These are phyloP conservation scores for Spodoptera picta DNA, from an alignment of 2,888 invertebrate genomes.

Conservation along the genomic window DNA sequence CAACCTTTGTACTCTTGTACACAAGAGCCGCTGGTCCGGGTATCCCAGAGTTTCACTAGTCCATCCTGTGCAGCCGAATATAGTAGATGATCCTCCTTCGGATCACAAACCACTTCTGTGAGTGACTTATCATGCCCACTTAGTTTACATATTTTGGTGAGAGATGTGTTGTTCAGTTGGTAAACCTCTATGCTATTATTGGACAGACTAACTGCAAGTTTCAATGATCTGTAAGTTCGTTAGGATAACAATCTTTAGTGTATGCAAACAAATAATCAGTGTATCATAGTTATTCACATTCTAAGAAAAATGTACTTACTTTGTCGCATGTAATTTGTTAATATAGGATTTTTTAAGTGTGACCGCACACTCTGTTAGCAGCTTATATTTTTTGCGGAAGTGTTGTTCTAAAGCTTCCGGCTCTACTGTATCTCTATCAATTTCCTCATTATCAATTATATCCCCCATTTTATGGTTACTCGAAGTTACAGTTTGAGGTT, in stretches of 20 bases:
- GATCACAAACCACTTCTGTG: constrained; percentile 89
- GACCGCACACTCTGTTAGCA: constrained; percentile 85
- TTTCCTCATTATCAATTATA: constrained; percentile 78
- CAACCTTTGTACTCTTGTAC: constrained; percentile 78
- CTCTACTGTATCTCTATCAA: constrained; percentile 76
- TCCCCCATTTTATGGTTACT: constrained; percentile 68
- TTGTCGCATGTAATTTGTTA: constrained; percentile 88
- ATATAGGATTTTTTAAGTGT: constrained; percentile 89
- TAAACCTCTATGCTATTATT: constrained; percentile 81
- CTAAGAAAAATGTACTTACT: constrained; percentile 74
- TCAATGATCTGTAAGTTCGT: constrained; percentile 69
- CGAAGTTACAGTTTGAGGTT: not conserved
- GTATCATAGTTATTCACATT: no score
- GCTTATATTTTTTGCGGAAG: constrained; percentile 73
- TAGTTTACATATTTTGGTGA: constrained; percentile 76
- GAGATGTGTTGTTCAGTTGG: constrained; percentile 70
- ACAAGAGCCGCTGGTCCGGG: constrained; percentile 83
- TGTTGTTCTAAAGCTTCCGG: constrained; percentile 68
- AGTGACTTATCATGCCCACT: constrained; percentile 82
- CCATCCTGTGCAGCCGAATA: constrained; percentile 90
- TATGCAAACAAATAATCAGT: not conserved
- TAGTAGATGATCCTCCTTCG: constrained; percentile 87
- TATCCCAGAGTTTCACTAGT: constrained; percentile 90
- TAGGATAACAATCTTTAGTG: constrained; percentile 4
- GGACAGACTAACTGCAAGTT: constrained; percentile 73